Percentiles rank a stretch among this genome's conserved stretches.
phyloP scores from a whole-genome alignment of 2,113 vertebrate species.

The Cynopterus brachyotis region DNA sequence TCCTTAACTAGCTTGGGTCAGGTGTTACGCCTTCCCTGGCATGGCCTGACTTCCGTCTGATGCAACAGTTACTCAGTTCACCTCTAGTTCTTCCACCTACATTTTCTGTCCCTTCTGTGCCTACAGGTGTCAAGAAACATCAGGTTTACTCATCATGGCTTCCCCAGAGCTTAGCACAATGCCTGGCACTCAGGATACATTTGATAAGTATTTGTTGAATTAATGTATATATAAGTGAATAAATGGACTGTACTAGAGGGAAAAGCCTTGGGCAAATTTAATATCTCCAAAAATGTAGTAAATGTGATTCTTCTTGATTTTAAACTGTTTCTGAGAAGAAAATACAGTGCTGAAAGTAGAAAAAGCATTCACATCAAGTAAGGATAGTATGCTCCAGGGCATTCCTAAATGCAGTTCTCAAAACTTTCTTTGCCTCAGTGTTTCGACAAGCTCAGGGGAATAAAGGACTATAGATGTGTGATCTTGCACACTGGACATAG shows the following conservation, averaged over 20 bases:
- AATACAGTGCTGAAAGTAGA: neutral
- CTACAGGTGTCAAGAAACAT: neutral
- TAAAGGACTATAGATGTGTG: neutral
- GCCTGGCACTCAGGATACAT: neutral
- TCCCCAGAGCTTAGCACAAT: neutral
- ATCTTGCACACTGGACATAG: neutral
- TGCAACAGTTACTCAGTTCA: neutral
- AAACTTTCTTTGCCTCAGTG: neutral
- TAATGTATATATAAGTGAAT: neutral
- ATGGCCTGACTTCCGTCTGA: no score
- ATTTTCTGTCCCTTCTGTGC: neutral
- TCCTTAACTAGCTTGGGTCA: neutral
- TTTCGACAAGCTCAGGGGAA: neutral
- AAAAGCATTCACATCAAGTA: neutral
- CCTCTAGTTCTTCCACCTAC: neutral
- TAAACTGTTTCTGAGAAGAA: neutral
- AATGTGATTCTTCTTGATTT: neutral
- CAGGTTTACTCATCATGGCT: neutral
- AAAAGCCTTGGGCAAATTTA: neutral
- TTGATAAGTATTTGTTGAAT: neutral
- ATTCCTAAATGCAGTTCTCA: neutral
- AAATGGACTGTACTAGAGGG: neutral
- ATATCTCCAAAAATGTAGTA: neutral
- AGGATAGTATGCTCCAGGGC: neutral
- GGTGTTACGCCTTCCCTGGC: neutral